Percentiles rank a stretch among this genome's conserved stretches.
Evolutionary conservation across 2,113 vertebrate genomes (phyloP).

Genomic region (Cathartes aura): DNA sequence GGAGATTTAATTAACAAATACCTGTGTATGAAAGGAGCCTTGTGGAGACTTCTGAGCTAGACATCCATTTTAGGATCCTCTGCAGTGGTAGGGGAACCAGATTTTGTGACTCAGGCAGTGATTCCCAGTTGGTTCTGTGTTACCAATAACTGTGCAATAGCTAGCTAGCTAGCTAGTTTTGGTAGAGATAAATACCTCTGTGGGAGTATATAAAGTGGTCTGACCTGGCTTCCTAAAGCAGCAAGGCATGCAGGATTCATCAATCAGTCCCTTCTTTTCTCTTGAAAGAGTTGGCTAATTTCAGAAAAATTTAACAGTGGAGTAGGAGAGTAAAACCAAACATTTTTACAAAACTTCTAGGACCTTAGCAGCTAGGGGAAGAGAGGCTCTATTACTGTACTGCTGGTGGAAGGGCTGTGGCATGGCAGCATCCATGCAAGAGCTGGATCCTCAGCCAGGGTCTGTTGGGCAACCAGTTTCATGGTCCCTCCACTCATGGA

Average conservation of each 20-base stretch:
- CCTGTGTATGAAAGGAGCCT: background rate
- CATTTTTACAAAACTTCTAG: background rate
- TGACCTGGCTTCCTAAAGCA: background rate
- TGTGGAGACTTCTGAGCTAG: background rate
- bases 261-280: background rate
- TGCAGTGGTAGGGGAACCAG: background rate
- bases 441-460: background rate
- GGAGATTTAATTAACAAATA: background rate
- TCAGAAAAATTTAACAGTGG: background rate
- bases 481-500: background rate
- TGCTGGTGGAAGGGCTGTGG: background rate
- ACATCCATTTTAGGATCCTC: background rate
- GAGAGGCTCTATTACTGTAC: background rate
- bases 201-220: background rate
- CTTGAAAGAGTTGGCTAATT: background rate
- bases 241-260: background rate
- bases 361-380: background rate
- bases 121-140: background rate
- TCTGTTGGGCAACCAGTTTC: background rate
- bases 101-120: background rate
- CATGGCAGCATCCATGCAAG: background rate
- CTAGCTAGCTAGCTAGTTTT: background rate
- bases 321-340: background rate
- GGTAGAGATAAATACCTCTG: background rate
- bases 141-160: background rate